Evolutionary conservation across 2,113 vertebrate species (phyloP).

Genomic region (Dicaeum eximium): DNA sequence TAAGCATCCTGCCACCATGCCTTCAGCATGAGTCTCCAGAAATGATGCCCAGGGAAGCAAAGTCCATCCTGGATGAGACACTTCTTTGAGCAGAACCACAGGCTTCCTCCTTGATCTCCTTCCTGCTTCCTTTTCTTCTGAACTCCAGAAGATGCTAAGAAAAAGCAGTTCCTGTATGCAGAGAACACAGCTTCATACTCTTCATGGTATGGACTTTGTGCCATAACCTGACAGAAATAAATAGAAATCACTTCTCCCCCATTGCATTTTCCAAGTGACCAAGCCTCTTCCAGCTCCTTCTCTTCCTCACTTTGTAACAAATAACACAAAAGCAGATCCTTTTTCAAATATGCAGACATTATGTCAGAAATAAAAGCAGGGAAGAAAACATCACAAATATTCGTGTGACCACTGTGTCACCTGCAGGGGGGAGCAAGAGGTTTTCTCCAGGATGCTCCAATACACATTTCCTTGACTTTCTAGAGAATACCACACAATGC

Average conservation of each 20-base stretch:
- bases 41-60: not conserved
- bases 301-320: not conserved
- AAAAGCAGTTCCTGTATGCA: not conserved
- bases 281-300: not conserved
- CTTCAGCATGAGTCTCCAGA: not conserved
- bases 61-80: not conserved
- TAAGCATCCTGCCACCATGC: not conserved
- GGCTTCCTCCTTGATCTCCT: not conserved
- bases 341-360: not conserved
- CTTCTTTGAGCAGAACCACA: not conserved
- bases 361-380: not conserved
- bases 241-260: not conserved
- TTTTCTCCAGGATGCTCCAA: not conserved
- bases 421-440: not conserved
- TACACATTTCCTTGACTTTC: not conserved
- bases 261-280: not conserved
- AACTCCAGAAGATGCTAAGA: not conserved
- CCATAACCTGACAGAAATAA: not conserved
- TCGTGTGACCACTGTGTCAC: fast-evolving
- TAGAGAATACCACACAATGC: not conserved
- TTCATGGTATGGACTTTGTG: not conserved
- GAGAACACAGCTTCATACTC: not conserved
- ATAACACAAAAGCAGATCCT: not conserved
- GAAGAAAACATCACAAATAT: not conserved
- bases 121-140: not conserved